Evolutionary conservation across 2,797 vertebrate genomes (phyloP).

Genomic region (Heteromormyrus szaboi): DNA sequence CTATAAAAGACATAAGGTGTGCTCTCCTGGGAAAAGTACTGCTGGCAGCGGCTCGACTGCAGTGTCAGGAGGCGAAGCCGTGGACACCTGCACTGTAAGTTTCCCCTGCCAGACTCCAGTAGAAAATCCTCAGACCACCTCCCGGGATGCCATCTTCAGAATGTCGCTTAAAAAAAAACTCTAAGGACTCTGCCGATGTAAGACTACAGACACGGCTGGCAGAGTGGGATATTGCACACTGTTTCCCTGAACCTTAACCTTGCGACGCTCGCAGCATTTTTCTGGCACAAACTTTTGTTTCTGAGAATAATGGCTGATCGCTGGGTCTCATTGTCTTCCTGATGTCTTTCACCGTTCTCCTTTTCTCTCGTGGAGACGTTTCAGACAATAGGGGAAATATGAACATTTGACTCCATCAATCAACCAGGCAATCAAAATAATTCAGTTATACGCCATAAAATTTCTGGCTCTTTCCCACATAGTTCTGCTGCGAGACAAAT

Average conservation of each 20-base stretch:
- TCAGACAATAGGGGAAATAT: constrained; percentile 9
- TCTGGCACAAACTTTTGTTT: constrained; percentile 1
- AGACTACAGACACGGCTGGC: constrained; percentile 15
- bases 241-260: constrained; percentile 23
- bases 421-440: constrained; percentile 17
- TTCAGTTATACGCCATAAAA: constrained; percentile 19
- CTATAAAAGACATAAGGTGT: neutral
- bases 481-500: constrained; percentile 9
- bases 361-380: constrained; percentile 2
- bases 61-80: neutral
- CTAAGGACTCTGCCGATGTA: neutral
- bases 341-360: neutral
- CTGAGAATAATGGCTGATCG: neutral
- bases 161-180: constrained; percentile 2
- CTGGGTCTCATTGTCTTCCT: constrained; percentile 3
- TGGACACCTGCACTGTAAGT: neutral
- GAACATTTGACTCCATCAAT: constrained; percentile 25
- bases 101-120: neutral
- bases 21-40: neutral
- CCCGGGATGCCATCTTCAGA: constrained; percentile 9
- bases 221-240: neutral
- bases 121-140: constrained; percentile 2
- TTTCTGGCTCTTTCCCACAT: neutral
- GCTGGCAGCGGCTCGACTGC: neutral
- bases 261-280: neutral